Conservation (phyloP, 2,888 invertebrate genomes). For the Chrysodeixis includens region DNA sequence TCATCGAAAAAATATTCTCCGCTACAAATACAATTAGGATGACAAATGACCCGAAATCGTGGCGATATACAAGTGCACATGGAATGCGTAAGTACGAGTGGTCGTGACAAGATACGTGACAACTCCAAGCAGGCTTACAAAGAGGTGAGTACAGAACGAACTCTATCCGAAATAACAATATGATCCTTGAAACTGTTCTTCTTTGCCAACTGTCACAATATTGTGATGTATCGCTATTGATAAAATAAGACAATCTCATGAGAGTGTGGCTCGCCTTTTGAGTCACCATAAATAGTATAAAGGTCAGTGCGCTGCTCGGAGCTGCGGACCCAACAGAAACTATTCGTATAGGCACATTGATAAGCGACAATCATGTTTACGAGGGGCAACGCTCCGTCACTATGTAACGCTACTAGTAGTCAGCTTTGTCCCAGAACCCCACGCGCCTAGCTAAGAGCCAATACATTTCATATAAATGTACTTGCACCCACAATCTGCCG, state of each 20-base stretch:
- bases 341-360: slow-evolving; percentile 31
- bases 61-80: slow-evolving; percentile 43
- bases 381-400: slow-evolving; percentile 35
- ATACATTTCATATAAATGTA: slow-evolving; percentile 41
- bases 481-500: slow-evolving; percentile 33
- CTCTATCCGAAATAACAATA: not conserved
- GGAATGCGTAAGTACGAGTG: slow-evolving; percentile 60
- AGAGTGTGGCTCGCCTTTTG: not conserved
- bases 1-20: slow-evolving; percentile 56
- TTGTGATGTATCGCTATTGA: no score
- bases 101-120: slow-evolving; percentile 8
- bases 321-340: slow-evolving; percentile 37
- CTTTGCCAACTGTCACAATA: not conserved
- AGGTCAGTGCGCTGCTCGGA: slow-evolving; percentile 34
- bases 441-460: slow-evolving; percentile 29
- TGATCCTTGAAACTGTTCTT: not conserved
- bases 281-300: not conserved
- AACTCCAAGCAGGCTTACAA: slow-evolving; percentile 23
- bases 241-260: no score
- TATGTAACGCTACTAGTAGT: slow-evolving; percentile 33
- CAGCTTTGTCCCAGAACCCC: slow-evolving; percentile 33
- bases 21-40: slow-evolving; percentile 55
- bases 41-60: slow-evolving; percentile 37
- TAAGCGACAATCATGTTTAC: slow-evolving; percentile 28
- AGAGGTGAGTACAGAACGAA: not conserved